phyloP scores from a whole-genome alignment of 2,797 vertebrate genomes.

The Margarornis squamiger region DNA sequence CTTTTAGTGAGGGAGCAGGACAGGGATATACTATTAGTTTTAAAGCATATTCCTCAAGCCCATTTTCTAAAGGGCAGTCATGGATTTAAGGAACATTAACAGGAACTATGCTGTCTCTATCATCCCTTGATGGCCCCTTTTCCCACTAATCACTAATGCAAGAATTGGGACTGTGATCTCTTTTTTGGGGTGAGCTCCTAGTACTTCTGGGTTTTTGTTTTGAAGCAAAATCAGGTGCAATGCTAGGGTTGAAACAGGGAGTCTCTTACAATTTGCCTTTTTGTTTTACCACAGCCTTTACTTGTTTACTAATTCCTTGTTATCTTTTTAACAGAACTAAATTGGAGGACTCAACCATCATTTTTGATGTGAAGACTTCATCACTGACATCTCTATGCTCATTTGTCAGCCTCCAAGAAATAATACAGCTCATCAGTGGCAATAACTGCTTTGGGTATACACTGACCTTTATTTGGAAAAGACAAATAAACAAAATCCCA shows the following conservation, averaged over 20 bases:
- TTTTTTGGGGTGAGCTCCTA: neutral
- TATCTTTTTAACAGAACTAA: neutral
- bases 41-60: neutral
- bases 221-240: neutral
- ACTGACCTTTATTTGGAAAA: conserved; percentile 37
- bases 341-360: neutral
- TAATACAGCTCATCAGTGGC: neutral
- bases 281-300: neutral
- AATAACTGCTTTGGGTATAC: neutral
- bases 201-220: neutral
- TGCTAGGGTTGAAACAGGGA: neutral
- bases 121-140: neutral
- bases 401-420: conserved; percentile 25
- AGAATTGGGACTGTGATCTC: neutral
- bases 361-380: conserved; percentile 22
- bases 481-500: neutral
- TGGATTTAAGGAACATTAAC: neutral
- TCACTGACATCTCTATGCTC: neutral
- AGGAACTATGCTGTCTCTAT: neutral
- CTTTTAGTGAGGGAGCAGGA: neutral
- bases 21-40: neutral
- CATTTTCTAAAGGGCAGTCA: neutral
- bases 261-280: neutral
- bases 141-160: neutral
- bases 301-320: neutral